A percentile compares a stretch with the other conserved stretches of the same genome.
These are phyloP conservation scores for Pipistrellus kuhlii DNA, from an alignment of 2,797 vertebrate genomes.

Conservation along the genomic window DNA sequence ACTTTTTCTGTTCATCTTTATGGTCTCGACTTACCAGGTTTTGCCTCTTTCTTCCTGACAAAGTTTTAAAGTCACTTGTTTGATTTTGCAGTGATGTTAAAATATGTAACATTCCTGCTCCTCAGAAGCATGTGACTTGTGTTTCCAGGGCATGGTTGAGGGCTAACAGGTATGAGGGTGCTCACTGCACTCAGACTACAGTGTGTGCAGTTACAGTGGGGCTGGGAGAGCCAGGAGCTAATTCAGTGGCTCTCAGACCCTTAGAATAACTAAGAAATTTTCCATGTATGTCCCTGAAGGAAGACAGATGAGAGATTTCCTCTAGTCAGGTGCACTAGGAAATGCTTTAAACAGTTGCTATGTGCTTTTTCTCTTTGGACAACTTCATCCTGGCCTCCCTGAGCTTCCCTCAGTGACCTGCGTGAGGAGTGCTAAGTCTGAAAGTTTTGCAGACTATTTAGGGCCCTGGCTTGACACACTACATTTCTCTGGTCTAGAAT, in stretches of 20 bases:
- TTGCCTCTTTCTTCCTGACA: not conserved
- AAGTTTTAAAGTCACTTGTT: conserved; percentile 18
- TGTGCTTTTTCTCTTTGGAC: not conserved
- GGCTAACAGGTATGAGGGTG: not conserved
- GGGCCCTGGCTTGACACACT: not conserved
- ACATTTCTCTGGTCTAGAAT: not conserved
- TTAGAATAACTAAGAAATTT: not conserved
- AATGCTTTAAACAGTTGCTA: not conserved
- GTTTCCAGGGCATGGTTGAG: not conserved
- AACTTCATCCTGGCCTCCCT: not conserved
- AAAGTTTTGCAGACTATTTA: not conserved
- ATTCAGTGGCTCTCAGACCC: not conserved
- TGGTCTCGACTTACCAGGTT: not conserved
- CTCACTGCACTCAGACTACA: not conserved
- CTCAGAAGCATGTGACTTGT: not conserved
- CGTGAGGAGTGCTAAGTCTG: not conserved
- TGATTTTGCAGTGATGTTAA: not conserved
- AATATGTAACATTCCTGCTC: not conserved
- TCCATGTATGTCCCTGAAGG: not conserved
- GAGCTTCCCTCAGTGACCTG: not conserved
- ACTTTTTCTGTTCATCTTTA: not conserved
- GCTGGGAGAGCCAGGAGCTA: not conserved
- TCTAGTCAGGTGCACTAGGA: not conserved
- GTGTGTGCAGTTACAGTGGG: not conserved
- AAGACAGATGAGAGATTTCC: not conserved